Evolutionary conservation across 2,797 vertebrate species (phyloP).

Genomic region (Prionace glauca): DNA sequence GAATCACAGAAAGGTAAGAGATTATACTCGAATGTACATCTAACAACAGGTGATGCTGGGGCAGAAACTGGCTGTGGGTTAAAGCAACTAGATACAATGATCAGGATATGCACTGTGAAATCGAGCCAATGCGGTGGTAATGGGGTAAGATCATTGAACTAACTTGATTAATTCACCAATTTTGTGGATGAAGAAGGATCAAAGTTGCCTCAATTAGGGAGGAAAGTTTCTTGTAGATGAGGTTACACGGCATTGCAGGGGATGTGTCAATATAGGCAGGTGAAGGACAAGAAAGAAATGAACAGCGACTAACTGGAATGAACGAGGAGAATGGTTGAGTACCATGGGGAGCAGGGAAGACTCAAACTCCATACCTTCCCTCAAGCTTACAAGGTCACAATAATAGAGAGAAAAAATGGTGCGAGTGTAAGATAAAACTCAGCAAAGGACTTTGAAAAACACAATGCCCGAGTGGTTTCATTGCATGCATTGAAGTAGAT

Average conservation of each 20-base stretch:
- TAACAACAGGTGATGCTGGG: neutral
- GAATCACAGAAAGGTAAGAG: neutral
- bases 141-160: neutral
- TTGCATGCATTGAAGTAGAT: neutral
- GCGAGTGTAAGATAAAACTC: neutral
- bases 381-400: neutral
- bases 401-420: too few species aligned
- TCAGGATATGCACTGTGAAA: neutral
- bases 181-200: neutral
- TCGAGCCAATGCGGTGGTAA: too few species aligned
- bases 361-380: neutral
- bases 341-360: neutral
- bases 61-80: neutral
- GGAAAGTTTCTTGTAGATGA: neutral
- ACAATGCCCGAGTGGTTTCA: neutral
- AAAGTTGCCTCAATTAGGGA: neutral
- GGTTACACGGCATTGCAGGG: too few species aligned
- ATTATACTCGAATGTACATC: neutral
- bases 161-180: neutral
- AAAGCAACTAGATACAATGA: neutral
- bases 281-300: slow-evolving; percentile 2
- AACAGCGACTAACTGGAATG: neutral
- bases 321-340: neutral
- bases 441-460: neutral
- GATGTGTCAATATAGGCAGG: neutral